Conservation (phyloP, 2,113 vertebrate genomes). For the Phainopepla nitens region DNA sequence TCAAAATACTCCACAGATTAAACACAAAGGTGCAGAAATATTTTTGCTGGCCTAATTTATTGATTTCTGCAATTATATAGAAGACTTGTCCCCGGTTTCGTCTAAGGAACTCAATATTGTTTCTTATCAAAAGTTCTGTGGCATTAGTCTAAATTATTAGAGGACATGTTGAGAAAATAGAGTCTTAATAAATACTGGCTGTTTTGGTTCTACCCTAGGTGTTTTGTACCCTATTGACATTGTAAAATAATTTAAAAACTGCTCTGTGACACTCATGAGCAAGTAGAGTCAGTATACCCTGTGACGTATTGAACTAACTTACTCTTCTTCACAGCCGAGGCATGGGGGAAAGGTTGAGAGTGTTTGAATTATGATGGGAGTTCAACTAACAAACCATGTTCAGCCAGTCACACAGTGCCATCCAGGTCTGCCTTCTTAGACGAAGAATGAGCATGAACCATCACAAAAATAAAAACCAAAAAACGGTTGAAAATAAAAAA, state of each 20-base stretch:
- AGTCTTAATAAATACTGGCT: not conserved
- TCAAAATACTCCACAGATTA: not conserved
- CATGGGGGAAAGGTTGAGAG: not conserved
- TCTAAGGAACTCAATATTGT: not conserved
- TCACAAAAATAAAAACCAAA: not conserved
- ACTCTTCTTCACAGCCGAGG: not conserved
- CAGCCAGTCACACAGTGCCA: accelerated
- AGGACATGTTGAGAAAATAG: not conserved
- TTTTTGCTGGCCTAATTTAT: not conserved
- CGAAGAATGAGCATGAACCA: accelerated
- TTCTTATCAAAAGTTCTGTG: not conserved
- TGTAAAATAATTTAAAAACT: not conserved
- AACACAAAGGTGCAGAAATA: not conserved
- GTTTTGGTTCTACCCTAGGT: not conserved
- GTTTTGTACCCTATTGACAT: not conserved
- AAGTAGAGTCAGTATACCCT: not conserved
- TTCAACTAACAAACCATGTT: not conserved
- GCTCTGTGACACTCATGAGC: not conserved
- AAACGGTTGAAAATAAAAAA: not conserved
- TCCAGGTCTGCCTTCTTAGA: not conserved
- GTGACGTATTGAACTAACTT: not conserved
- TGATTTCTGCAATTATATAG: not conserved
- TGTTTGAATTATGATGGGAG: not conserved
- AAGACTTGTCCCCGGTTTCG: not conserved
- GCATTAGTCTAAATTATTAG: not conserved